These are phyloP conservation scores for Antechinus flavipes DNA, from an alignment of 2,113 vertebrate genomes.

Conservation along the genomic window DNA sequence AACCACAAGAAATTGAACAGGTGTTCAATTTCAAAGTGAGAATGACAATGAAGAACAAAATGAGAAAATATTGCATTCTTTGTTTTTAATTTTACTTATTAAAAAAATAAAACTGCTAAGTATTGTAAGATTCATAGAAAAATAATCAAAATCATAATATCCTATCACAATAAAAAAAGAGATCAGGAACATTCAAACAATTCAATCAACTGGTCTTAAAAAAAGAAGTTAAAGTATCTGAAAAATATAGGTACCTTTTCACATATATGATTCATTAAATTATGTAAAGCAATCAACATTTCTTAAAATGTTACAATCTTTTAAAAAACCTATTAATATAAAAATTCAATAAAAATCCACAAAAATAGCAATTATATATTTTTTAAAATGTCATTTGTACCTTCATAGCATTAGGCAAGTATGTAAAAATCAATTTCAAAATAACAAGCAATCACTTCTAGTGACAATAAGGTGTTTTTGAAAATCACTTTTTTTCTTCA, in stretches of 20 bases:
- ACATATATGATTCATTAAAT: slow-evolving; percentile 2
- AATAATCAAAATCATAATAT: background rate
- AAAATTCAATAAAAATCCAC: slow-evolving; percentile 44
- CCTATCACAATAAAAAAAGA: slow-evolving; percentile 17
- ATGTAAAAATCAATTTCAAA: slow-evolving; percentile 45
- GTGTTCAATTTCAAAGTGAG: slow-evolving; percentile 6
- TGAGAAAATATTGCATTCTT: background rate
- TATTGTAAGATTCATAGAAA: background rate
- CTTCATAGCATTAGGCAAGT: slow-evolving; percentile 46
- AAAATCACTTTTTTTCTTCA: background rate
- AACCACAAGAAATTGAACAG: background rate
- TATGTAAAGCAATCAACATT: slow-evolving; percentile 26
- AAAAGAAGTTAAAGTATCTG: slow-evolving; percentile 40
- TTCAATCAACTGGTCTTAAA: slow-evolving; percentile 41
- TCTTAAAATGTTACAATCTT: slow-evolving; percentile 39
- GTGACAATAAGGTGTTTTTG: background rate
- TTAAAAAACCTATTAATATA: slow-evolving; percentile 5
- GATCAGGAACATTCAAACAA: slow-evolving; percentile 22
- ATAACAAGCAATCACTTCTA: slow-evolving; percentile 43
- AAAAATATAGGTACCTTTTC: slow-evolving; percentile 18
- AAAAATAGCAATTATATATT: slow-evolving; percentile 37
- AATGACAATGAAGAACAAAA: background rate
- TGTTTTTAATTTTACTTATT: background rate
- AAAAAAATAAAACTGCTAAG: background rate
- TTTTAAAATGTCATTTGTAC: slow-evolving; percentile 52